Conservation (phyloP, 2,113 vertebrate species). For the Acanthisitta chloris region DNA sequence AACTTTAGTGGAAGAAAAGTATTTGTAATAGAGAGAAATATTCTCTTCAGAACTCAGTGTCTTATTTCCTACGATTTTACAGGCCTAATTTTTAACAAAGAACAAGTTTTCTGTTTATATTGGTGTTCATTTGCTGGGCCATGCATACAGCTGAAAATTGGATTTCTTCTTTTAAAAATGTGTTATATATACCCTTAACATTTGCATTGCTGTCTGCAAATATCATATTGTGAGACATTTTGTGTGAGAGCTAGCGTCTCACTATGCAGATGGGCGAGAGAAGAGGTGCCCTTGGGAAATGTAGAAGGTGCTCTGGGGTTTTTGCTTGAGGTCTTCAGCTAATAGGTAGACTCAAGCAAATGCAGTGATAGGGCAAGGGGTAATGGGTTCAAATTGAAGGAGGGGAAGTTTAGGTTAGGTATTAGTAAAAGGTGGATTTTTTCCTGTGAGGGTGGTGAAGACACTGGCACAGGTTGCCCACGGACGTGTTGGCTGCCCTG, state of each 20-base stretch:
- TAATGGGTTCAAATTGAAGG: no score
- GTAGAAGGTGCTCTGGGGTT: not conserved
- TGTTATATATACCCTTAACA: not conserved
- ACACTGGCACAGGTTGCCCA: no score
- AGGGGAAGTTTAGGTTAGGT: no score
- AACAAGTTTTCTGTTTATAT: not conserved
- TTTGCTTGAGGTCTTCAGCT: not conserved
- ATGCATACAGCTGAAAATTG: not conserved
- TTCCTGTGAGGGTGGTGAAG: no score
- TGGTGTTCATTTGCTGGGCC: not conserved
- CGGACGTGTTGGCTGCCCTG: no score
- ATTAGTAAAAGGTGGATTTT: no score
- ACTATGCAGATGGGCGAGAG: not conserved
- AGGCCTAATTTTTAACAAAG: not conserved
- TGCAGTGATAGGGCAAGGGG: no score
- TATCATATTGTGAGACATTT: not conserved
- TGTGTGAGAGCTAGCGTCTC: not conserved
- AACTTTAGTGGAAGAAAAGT: not conserved
- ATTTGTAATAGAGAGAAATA: not conserved
- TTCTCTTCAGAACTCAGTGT: not conserved
- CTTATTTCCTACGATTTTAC: not conserved
- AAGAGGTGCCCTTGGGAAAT: not conserved
- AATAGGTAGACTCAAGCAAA: not conserved
- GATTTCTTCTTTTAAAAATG: not conserved
- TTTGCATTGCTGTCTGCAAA: not conserved